Evolutionary conservation across 1,140 invertebrate genomes (phyloP).

Genomic region (Drosophila albomicans): DNA sequence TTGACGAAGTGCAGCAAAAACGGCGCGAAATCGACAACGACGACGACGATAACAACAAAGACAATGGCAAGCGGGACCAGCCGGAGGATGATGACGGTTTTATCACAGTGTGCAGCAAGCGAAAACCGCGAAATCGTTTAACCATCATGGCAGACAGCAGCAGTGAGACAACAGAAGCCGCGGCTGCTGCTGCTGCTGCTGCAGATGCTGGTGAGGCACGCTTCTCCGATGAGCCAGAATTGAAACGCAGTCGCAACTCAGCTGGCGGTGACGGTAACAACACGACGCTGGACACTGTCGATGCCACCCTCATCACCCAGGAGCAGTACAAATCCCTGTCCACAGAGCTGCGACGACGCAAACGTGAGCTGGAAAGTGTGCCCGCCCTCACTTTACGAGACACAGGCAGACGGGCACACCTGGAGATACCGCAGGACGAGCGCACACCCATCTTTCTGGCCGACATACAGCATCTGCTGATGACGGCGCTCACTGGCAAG

Average conservation of each 20-base stretch:
- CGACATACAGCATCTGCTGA: constrained; percentile 93
- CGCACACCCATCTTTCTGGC: constrained; percentile 92
- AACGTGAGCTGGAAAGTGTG: constrained; percentile 85
- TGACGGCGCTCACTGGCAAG: constrained; percentile 91
- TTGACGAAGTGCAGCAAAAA: constrained; percentile 45
- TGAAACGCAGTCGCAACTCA: constrained; percentile 50
- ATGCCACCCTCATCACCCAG: constrained; percentile 83
- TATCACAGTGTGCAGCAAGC: constrained; percentile 59
- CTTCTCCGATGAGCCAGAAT: constrained; percentile 36
- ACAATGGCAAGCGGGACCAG: neutral
- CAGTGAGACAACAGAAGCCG: neutral
- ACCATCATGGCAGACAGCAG: constrained; percentile 48
- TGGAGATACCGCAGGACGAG: constrained; percentile 85
- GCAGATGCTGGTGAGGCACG: constrained; percentile 5
- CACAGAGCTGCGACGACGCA: constrained; percentile 86
- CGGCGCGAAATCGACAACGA: neutral
- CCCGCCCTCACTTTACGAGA: constrained; percentile 87
- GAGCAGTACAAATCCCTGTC: constrained; percentile 87
- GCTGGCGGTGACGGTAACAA: constrained; percentile 54
- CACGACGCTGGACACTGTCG: constrained; percentile 21
- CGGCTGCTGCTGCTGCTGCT: constrained; percentile 8
- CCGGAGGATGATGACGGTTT: constrained; percentile 61
- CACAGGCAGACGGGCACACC: constrained; percentile 87
- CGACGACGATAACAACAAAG: neutral
- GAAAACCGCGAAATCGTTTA: constrained; percentile 63